Conservation (phyloP, 2,797 vertebrate genomes). For the Sciurus vulgaris region DNA sequence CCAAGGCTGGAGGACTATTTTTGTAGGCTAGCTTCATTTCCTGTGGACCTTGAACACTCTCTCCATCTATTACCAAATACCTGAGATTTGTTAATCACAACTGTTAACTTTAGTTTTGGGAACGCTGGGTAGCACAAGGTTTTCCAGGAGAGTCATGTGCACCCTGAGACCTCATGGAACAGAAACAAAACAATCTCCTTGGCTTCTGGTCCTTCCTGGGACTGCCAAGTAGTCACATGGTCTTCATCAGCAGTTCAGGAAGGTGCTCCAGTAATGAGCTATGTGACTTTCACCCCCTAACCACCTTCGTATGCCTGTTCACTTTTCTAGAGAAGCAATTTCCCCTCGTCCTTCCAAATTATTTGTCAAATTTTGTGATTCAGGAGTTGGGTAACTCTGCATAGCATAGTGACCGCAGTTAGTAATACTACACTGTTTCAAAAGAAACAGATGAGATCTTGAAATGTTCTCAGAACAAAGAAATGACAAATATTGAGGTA, state of each 20-base stretch:
- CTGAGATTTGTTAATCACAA: conserved; percentile 26
- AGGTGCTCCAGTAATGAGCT: not conserved
- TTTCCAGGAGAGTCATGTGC: not conserved
- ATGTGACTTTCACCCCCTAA: not conserved
- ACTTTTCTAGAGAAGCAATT: conserved; percentile 10
- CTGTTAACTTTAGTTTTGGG: conserved; percentile 33
- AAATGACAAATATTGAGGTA: not conserved
- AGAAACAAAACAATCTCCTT: not conserved
- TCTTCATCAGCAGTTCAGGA: not conserved
- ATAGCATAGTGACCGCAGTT: not conserved
- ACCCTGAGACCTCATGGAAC: not conserved
- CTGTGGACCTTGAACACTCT: conserved; percentile 23
- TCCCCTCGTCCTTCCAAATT: not conserved
- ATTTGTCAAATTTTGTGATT: conserved; percentile 15
- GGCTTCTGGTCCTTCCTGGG: not conserved
- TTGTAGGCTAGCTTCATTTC: not conserved
- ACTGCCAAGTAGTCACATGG: not conserved
- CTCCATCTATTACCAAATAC: not conserved
- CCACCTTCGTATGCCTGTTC: not conserved
- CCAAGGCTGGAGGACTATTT: not conserved
- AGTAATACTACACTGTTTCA: not conserved
- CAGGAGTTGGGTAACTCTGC: not conserved
- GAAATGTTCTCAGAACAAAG: not conserved
- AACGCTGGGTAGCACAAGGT: not conserved
- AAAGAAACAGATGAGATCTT: not conserved